A percentile compares a stretch with the other conserved stretches of the same genome.
Conservation (phyloP, 2,113 vertebrate genomes). For the Pimephales promelas region DNA sequence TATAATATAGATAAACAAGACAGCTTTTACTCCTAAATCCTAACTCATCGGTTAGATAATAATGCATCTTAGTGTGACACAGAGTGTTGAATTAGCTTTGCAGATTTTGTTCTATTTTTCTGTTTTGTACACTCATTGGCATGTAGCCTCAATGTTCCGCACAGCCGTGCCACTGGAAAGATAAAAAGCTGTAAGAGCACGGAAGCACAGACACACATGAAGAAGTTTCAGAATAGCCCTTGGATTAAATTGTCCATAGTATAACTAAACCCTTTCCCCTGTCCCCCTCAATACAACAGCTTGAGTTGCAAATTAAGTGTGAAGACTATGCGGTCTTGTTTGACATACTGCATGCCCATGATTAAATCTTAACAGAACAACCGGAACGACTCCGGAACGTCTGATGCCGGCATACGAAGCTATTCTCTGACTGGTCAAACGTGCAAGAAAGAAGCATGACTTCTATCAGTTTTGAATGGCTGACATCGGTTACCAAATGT, state of each 20-base stretch:
- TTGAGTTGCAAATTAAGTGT: constrained; percentile 57
- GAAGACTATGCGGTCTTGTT: constrained; percentile 23
- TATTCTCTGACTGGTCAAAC: constrained; percentile 38
- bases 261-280: constrained; percentile 22
- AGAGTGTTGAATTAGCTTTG: constrained; percentile 50
- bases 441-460: constrained; percentile 30
- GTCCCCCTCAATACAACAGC: constrained; percentile 48
- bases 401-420: background rate
- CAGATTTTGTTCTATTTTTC: constrained; percentile 54
- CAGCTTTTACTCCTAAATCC: constrained; percentile 21
- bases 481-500: constrained; percentile 2
- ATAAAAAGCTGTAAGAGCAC: constrained; percentile 63
- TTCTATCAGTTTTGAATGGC: constrained; percentile 18
- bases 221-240: constrained; percentile 78
- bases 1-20: constrained; percentile 48
- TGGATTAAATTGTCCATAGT: constrained; percentile 72
- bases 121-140: constrained; percentile 48
- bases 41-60: constrained; percentile 43
- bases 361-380: constrained; percentile 35
- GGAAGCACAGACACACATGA: constrained; percentile 65
- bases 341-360: constrained; percentile 46
- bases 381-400: constrained; percentile 10
- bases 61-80: constrained; percentile 47
- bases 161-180: constrained; percentile 61
- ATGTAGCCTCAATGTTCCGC: constrained; percentile 25